Base-by-base conservation (phyloP, 1,140 invertebrate genomes). In the Phocides pigmalion region DNA sequence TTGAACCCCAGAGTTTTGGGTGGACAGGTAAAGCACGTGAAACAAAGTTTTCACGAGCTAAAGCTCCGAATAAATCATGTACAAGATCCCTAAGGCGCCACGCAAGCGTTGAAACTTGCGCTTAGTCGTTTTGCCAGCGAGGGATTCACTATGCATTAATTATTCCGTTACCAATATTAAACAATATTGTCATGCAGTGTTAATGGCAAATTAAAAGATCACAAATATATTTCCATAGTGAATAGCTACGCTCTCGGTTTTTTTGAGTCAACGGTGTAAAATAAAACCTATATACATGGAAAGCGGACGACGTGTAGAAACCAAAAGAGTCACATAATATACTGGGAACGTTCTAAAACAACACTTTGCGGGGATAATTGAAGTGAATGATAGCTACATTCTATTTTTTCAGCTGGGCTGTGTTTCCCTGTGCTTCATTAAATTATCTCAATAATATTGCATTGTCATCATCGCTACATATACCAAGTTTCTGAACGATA, bases 1-100 rank as follows among this genome's bases (percentile, higher is more conserved):
- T 83, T 68, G 80, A 82, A 71, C 80, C 76, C 75, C 69, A 59
- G 77, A 66, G 78, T 67, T 75, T 76, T 58, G 70, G 69, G 72
- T 73, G 70, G 74, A 75, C 81, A 79, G 84, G 82, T 83, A 69
- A 8, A 62, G 56, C 54, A 37, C 37, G 62, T 59, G 66, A 67
- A 61, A 70, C 70, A 65, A 73, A 74, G 66, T 78, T 81, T 82
- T 70, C 65, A 74, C 65, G 66, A 76, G 66, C 68, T 54, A 72
- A 71, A 74, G 56, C 65, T 56, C 20, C 46, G 69, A 68, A 80
- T 82, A 74, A 78, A 80, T 82, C 66, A 82, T 82, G 70, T 63
- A 76, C 63, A 56, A 66, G 39, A 54, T 47, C 41, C 63, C 50
- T 28, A 32, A 32, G 61, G 35, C 62, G 37, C 19, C 17, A 15